phyloP scores from a whole-genome alignment of 1,140 invertebrate species.

The Acyrthosiphon pisum region DNA sequence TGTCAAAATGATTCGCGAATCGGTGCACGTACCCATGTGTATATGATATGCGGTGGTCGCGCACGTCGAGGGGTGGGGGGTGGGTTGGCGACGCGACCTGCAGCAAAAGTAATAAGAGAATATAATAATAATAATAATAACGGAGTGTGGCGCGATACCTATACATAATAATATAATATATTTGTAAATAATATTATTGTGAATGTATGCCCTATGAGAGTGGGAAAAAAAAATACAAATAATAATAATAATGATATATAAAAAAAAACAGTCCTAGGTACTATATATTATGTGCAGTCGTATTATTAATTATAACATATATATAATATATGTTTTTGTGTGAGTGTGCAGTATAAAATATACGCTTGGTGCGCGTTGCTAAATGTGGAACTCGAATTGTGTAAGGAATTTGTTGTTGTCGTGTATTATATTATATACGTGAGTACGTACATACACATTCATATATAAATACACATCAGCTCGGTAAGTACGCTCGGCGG shows the following conservation, averaged over 20 bases:
- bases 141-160: background rate
- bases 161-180: background rate
- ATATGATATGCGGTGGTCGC: background rate
- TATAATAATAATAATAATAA: background rate
- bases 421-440: slow-evolving; percentile 13
- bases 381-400: slow-evolving; percentile 56
- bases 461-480: background rate
- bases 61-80: background rate
- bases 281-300: background rate
- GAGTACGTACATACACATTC: background rate
- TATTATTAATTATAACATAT: background rate
- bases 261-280: slow-evolving; percentile 9
- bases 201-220: background rate
- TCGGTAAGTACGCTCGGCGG: background rate
- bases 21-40: slow-evolving; percentile 6
- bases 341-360: background rate
- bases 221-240: background rate
- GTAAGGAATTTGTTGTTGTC: slow-evolving; percentile 53
- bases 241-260: background rate
- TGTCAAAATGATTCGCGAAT: slow-evolving; percentile 37
- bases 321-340: background rate
- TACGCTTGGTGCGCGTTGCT: background rate
- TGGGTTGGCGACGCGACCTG: background rate
- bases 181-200: background rate
- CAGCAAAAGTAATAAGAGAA: background rate